Evolutionary conservation across 2,797 vertebrate species (phyloP).

Genomic region (Chloroceryle amazona): DNA sequence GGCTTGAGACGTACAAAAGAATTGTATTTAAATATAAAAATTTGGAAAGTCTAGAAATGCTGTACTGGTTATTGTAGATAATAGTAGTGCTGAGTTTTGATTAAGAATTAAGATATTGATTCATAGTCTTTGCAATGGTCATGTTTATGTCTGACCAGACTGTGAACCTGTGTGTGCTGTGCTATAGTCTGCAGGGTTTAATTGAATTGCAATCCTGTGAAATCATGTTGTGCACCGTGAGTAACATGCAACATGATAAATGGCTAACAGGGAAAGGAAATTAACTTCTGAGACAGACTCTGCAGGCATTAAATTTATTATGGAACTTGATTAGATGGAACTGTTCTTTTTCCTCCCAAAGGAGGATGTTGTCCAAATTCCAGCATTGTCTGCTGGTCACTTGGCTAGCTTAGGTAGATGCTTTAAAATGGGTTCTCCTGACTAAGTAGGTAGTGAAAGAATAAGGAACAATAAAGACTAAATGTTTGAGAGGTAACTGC

Average conservation of each 20-base stretch:
- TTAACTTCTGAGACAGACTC: not conserved
- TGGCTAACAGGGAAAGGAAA: not conserved
- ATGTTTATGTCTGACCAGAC: not conserved
- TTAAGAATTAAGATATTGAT: not conserved
- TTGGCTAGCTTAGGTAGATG: not conserved
- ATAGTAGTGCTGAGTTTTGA: not conserved
- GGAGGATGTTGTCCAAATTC: not conserved
- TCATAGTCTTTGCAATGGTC: not conserved
- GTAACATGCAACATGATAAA: not conserved
- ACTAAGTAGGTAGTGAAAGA: not conserved
- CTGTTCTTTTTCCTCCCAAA: not conserved
- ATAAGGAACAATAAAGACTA: not conserved
- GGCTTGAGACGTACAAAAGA: not conserved
- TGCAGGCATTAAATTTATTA: not conserved
- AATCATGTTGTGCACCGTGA: not conserved
- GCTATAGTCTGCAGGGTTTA: not conserved
- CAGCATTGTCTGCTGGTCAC: not conserved
- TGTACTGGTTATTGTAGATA: not conserved
- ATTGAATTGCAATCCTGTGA: not conserved
- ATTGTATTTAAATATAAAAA: not conserved
- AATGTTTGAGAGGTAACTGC: not conserved
- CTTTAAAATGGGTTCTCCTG: not conserved
- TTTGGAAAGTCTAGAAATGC: not conserved
- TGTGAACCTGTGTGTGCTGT: not conserved
- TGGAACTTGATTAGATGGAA: not conserved